phyloP scores from a whole-genome alignment of 2,113 vertebrate genomes.

The Nerophis ophidion region DNA sequence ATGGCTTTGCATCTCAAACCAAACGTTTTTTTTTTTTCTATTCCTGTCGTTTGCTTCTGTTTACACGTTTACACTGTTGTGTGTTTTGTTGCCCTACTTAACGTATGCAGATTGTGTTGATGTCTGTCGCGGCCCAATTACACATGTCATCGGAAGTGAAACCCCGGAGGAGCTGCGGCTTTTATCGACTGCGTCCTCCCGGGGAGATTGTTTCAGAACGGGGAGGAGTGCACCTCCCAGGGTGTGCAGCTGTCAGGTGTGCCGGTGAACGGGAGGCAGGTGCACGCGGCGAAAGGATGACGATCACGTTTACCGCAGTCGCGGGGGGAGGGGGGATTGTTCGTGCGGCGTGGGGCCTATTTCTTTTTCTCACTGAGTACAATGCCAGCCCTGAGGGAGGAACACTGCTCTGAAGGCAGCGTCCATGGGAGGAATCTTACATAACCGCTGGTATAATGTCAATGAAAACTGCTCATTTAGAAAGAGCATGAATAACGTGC shows the following conservation, averaged over 20 bases:
- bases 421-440: conserved; percentile 54
- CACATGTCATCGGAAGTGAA: conserved; percentile 8
- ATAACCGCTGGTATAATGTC: conserved; percentile 65
- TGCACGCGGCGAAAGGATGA: conserved; percentile 24
- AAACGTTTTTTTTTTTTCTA: too few relatives aligned
- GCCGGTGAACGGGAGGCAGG: conserved; percentile 36
- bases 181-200: conserved; percentile 27
- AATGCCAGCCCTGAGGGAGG: conserved; percentile 51
- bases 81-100: not conserved
- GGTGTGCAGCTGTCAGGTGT: conserved; percentile 27
- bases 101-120: not conserved
- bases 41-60: not conserved
- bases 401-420: conserved; percentile 48
- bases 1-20: too few relatives aligned
- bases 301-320: conserved; percentile 30
- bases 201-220: conserved; percentile 15
- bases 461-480: conserved; percentile 53
- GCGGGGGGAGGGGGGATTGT: conserved; percentile 14
- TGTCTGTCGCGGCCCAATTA: conserved; percentile 4
- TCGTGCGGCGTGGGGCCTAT: conserved; percentile 31
- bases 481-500: conserved; percentile 39
- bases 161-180: conserved; percentile 1
- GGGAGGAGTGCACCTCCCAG: conserved; percentile 2
- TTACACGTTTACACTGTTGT: not conserved
- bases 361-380: conserved; percentile 57